Conservation (phyloP, 2,888 invertebrate species). For the Eupeodes latifasciatus region DNA sequence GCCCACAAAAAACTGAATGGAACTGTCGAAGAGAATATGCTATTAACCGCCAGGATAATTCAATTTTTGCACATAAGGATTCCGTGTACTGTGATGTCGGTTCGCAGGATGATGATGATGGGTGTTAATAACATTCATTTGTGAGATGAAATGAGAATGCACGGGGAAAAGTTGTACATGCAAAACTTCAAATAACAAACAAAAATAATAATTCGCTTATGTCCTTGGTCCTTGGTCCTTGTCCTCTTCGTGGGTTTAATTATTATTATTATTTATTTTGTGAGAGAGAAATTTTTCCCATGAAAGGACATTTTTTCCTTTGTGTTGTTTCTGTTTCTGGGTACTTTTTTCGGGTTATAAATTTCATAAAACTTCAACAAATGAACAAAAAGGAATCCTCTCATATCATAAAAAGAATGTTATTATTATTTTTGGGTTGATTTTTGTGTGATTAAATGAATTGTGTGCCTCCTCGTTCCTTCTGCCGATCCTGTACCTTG, state of each 20-base stretch:
- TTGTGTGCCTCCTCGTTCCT: background rate
- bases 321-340: conserved; percentile 4
- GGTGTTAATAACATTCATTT: conserved; percentile 38
- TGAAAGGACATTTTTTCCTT: conserved; percentile 14
- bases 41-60: conserved; percentile 64
- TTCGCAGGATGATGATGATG: background rate
- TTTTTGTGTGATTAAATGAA: conserved; percentile 51
- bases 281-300: conserved; percentile 11
- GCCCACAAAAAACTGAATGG: background rate
- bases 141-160: conserved; percentile 13
- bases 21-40: conserved; percentile 23
- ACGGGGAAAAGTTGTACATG: conserved; percentile 27
- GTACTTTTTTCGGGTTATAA: background rate
- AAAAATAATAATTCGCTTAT: conserved; percentile 13
- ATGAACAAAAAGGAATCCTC: conserved; percentile 10
- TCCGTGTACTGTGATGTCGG: background rate
- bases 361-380: background rate
- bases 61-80: conserved; percentile 30
- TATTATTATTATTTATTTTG: conserved; percentile 39
- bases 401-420: conserved; percentile 11
- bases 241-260: conserved; percentile 10
- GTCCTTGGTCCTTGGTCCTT: background rate
- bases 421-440: conserved; percentile 37
- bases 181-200: conserved; percentile 20
- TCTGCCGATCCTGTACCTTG: too few relatives aligned